Evolutionary conservation across 2,888 invertebrate genomes (phyloP), one percentile per base, ranked within the genome.

Genomic region (Drosophila paranaensis): DNA sequence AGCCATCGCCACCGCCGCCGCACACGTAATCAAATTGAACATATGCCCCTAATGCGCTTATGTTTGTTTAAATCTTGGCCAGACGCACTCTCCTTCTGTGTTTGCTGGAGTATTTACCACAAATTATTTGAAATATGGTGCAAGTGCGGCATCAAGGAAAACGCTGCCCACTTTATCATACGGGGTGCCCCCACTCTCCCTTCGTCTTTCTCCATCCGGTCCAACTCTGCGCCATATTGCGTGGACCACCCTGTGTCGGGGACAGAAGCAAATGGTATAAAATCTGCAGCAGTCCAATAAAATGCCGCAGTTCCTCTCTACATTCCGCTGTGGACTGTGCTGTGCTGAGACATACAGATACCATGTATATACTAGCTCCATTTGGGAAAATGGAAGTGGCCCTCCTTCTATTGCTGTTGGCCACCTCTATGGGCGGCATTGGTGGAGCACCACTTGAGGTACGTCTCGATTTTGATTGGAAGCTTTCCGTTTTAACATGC

Each of bases 121-220:
- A 88, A 86, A 88, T 86, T 79, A 65, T 86, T 68, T 74, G 77
- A 83, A 83, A 88, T 83, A 88, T 86, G 82, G 87, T 74, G 77
- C 80, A 77, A 87, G 84, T 87, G 81, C 71, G 72, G 81, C 78
- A 77, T 81, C 71, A 74, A 66, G 83, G 66, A 71, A 73, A 73
- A 76, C 86, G 69, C 72, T 56, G 63, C 73, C 81, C 73, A 72
- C 73, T 77, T 72, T 60, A 55, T 69, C 53, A 48, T 72, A 72
- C 55, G 66, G 88, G 89, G 72, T 88, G 82, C 48, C 57, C 58
- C 45, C 40, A 30, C 30, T 60, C 43, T 14, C 42, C 40, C 5
- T 6, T 27, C 27, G 27, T 2, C 6, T 27, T 27, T 2, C 5
- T 50, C 50, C 58, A 33, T 48, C 45, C 39, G 39, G 27, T 20